These are phyloP conservation scores for Anguilla obscura DNA, from an alignment of 2,797 vertebrate species.

Conservation along the genomic window DNA sequence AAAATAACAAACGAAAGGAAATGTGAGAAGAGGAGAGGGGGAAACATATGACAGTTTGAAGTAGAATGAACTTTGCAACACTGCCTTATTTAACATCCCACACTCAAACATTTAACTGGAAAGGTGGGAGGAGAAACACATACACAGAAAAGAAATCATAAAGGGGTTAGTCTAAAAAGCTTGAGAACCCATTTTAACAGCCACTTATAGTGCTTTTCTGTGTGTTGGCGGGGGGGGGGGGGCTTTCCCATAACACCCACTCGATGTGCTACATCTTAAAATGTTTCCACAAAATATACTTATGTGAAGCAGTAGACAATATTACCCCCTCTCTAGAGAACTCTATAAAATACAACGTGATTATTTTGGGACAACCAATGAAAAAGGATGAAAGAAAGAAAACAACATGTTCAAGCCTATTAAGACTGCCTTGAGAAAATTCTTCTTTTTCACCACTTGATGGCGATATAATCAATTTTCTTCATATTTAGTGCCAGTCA, in stretches of 20 bases:
- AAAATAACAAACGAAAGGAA: neutral
- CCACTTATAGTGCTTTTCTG: neutral
- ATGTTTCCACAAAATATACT: neutral
- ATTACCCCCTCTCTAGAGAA: neutral
- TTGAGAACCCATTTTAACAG: neutral
- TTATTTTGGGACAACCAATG: neutral
- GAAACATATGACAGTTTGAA: neutral
- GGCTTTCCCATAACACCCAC: neutral
- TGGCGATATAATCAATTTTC: constrained; percentile 19
- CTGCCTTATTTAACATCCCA: neutral
- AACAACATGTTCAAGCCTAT: neutral
- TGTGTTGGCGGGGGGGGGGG: no score
- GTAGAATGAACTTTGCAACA: neutral
- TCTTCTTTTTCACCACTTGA: constrained; percentile 17
- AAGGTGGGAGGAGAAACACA: neutral
- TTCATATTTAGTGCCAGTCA: neutral
- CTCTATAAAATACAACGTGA: neutral
- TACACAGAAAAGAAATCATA: neutral
- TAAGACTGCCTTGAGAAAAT: neutral
- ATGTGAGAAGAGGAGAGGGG: neutral
- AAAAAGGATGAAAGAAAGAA: neutral
- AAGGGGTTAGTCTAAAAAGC: neutral
- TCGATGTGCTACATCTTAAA: neutral
- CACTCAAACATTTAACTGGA: neutral
- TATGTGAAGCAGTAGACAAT: neutral